A percentile compares a stretch with the other conserved stretches of the same genome.
phyloP scores from a whole-genome alignment of 2,113 vertebrate genomes.

The Condylura cristata region DNA sequence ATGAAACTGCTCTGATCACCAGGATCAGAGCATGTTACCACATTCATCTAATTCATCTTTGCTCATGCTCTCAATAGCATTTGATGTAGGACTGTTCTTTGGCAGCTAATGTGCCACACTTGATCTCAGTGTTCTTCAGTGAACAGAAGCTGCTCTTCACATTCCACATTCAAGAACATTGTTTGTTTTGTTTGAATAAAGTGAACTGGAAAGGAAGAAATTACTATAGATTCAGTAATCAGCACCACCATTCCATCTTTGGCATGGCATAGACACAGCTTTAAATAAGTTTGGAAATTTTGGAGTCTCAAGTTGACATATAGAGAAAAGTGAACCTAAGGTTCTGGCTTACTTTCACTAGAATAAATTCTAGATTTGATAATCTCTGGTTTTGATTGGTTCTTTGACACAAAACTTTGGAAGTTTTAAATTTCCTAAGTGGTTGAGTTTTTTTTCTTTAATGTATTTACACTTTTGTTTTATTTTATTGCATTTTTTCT shows the following conservation, averaged over 20 bases:
- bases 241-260: neutral
- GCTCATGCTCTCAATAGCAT: neutral
- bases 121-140: neutral
- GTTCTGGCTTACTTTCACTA: neutral
- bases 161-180: neutral
- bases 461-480: slow-evolving; percentile 1
- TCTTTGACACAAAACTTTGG: neutral
- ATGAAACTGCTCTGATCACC: neutral
- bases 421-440: slow-evolving; percentile 7
- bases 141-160: neutral
- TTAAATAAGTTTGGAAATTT: slow-evolving; percentile 16
- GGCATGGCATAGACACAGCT: neutral
- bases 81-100: neutral
- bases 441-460: neutral
- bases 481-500: slow-evolving; percentile 33
- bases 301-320: neutral
- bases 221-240: neutral
- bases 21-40: neutral
- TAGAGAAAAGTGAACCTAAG: neutral
- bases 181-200: neutral
- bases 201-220: neutral
- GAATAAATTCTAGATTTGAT: slow-evolving; percentile 9
- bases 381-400: slow-evolving; percentile 19
- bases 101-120: neutral
- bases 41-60: neutral